phyloP scores from a whole-genome alignment of 1,140 invertebrate genomes.

The Drosophila azteca region DNA sequence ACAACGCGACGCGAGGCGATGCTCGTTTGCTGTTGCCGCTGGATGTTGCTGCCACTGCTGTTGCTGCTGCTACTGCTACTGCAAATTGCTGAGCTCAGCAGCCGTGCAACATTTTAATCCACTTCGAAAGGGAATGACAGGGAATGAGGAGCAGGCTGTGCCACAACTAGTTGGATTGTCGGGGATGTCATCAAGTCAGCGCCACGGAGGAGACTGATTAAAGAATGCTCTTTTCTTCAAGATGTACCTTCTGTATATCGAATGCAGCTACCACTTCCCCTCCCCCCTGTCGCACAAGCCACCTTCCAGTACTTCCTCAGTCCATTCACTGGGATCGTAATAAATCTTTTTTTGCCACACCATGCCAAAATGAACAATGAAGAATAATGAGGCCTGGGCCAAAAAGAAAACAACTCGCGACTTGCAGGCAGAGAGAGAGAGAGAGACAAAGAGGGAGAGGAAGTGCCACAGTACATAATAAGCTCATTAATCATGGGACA shows the following conservation, averaged over 20 bases:
- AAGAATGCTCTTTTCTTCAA: background rate
- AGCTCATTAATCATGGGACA: constrained; percentile 69
- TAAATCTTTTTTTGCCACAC: constrained; percentile 53
- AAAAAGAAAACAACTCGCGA: constrained; percentile 39
- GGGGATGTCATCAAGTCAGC: constrained; percentile 29
- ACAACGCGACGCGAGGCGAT: background rate
- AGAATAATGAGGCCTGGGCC: constrained; percentile 60
- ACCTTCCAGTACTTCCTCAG: background rate
- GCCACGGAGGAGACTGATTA: background rate
- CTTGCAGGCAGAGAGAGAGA: background rate
- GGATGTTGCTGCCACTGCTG: constrained; percentile 14
- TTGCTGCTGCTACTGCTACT: constrained; percentile 2
- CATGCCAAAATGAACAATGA: constrained; percentile 57
- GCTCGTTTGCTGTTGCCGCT: constrained; percentile 11
- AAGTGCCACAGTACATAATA: constrained; percentile 66
- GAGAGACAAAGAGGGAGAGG: constrained; percentile 15
- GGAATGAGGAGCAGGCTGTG: background rate
- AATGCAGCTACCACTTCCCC: no score
- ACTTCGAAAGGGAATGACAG: constrained; percentile 7
- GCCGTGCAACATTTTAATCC: constrained; percentile 39
- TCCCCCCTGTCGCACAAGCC: background rate
- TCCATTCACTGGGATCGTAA: constrained; percentile 19
- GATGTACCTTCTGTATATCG: no score
- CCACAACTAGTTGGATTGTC: constrained; percentile 34
- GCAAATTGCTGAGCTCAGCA: constrained; percentile 30